Base-by-base conservation (phyloP, 2,113 vertebrate genomes). In the Aix galericulata region DNA sequence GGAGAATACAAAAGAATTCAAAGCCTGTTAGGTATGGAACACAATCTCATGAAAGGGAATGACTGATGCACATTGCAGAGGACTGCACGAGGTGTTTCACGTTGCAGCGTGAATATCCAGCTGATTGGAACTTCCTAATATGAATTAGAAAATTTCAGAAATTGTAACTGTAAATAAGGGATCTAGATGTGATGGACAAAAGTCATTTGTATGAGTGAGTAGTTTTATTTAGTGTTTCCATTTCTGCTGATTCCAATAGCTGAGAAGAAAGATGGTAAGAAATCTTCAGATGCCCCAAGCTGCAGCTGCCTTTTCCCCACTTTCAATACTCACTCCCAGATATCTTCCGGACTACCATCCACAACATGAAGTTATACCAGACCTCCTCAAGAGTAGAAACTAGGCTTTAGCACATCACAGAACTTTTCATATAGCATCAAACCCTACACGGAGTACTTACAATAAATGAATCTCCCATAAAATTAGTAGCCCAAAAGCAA, bases 191-290 rank as follows among this genome's bases (percentile, higher is more conserved):
- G 5, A 60, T 64, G 15, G n/a, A 82, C 42, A 82, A 79, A 64
- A 64, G 42, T 4, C 64, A 8, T 84, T 87, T 38, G 55, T 63
- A 59, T 17, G 71, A 88, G 42, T 32, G n/a, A 78, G 13, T 11
- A 73, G 20, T 42, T 90, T 86, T 40, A 62, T 48, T 83, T 46
- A 60, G 26, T 53, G n/a, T 52, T 92, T 95, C n/a, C 5, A 40
- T 71, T 67, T 83, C 52, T 32, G 11, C 48, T 23, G 20, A 58
- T 50, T 27, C n/a, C 38, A 44, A 11, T 26, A 73, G 72, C 3
- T 73, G 26, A 22, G 21, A 81, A 90, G 64, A 83, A 88, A 62
- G 26, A 40, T 6, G 7, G 23, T 13, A 79, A 77, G 72, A 88
- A 73, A 52, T 46, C 27, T 40, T 77, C 17, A 79, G 48, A n/a